Evolutionary conservation across 2,888 invertebrate genomes (phyloP), one percentile per base, ranked within the genome.

Genomic region (Lampropteryx suffumata): DNA sequence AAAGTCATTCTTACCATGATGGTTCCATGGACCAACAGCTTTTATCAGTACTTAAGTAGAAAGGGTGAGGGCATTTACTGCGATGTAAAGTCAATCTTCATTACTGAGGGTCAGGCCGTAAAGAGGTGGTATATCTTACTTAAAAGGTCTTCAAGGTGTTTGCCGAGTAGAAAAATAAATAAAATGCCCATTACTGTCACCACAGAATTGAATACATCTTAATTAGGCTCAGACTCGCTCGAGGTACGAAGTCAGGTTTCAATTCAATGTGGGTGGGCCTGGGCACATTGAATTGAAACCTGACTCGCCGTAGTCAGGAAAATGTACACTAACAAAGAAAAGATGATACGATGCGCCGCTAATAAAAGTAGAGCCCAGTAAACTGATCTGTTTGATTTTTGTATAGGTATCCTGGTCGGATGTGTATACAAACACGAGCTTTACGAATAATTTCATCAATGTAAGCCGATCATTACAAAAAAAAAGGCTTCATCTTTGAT

Each of bases 81-180:
- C 69, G 65, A 49, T 66, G 44, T 55, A 77, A 76, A 71, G 75
- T 70, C 80, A 77, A 69, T 80, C 76, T 73, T 75, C 71, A 76
- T 81, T 80, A 67, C 62, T 57, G 62, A 64, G 61, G 57, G 59
- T 49, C 49, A 41, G 50, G 51, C 40, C 35, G 46, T 58, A 57
- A 64, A 59, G 44, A 54, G 36, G 35, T 29, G 7, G 58, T 33
- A 48, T 64, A 48, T 64, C 65, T 69, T 69, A 73, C 69, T 71
- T 69, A 56, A 63, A 69, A 67, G 65, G 55, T 55, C 59, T 62
- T 58, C 61, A 64, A 70, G 65, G 69, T 65, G 55, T 57, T 50
- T 49, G 29, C 24, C 45, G 27, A 32, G 35, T 30, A 13, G 42
- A 35, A 44, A 48, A 48, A 32, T 37, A 45, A 53, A 55, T 57